Base-by-base conservation (phyloP, 2,113 vertebrate genomes). In the Rhinichthys klamathensis region DNA sequence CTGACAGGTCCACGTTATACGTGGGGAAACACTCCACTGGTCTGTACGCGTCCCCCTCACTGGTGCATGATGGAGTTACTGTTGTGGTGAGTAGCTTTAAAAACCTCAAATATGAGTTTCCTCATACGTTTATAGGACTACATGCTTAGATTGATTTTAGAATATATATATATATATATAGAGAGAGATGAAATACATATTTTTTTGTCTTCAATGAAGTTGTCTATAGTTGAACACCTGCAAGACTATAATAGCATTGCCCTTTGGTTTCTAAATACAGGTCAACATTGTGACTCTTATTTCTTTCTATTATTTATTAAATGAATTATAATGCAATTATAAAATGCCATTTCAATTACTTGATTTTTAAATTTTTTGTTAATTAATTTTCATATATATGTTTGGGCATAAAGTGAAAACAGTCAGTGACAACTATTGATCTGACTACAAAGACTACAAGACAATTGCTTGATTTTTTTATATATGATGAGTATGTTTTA, bases 11-110 rank as follows among this genome's bases (percentile, higher is more conserved):
- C 11, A 99, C 98, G 7, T 91, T 99, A 1, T 99, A 99, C 10
- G 98, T 99, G 3, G 98, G 97, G 51, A 98, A 97, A 89, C 98
- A 99, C 84, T 99, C 97, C 12, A 97, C 96, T 41, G 98, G 98
- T 56, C 93, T 99, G 58, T 99, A 99, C 0, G 98, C 98, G 0
- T 99, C 97, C 0, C 95, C 96, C 0, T 99, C 98, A 0, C 95
- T 99, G 94, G 98, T 99, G 51, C 98, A 99, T 0, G 97, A 99
- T 87, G 98, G 98, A 38, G 97, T 99, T 25, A 96, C 97, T 5
- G 96, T 99, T 2, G 96, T 99, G 97, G 98, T 99, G 91, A 97
- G 97, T 93, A 13, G 27, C 35, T n/a, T 2, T 51, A 82, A 69
- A 27, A 44, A 8, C 41, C 54, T 79, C 69, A 18, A n/a, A 27